Evolutionary conservation across 2,888 invertebrate genomes (phyloP).

Genomic region (Drymonia ruficornis): DNA sequence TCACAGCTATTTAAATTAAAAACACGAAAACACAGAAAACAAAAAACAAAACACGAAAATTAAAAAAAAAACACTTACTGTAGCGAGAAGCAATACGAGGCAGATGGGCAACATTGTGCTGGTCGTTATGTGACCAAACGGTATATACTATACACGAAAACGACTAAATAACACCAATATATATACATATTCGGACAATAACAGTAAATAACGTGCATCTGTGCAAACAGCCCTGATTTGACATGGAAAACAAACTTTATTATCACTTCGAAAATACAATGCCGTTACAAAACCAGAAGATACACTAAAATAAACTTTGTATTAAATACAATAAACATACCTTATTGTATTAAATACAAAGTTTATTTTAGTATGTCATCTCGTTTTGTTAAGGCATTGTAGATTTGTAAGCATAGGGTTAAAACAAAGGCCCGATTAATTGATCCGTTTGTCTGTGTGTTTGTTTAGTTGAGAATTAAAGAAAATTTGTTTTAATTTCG

Average conservation of each 20-base stretch:
- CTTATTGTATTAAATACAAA: constrained; percentile 8
- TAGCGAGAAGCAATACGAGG: constrained; percentile 64
- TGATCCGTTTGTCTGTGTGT: constrained; percentile 54
- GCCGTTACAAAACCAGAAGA: too few species aligned
- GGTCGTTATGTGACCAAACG: constrained; percentile 67
- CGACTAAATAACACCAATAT: constrained; percentile 46
- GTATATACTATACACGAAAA: constrained; percentile 77
- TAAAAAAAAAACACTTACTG: constrained; percentile 58
- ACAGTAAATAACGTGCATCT: constrained; percentile 54
- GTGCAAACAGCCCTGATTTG: constrained; percentile 49
- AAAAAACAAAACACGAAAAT: constrained; percentile 3
- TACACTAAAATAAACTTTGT: too few species aligned
- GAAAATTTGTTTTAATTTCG: constrained; percentile 48
- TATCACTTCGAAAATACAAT: background rate
- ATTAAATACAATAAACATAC: too few species aligned
- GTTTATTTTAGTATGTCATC: constrained; percentile 16
- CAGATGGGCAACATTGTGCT: constrained; percentile 70
- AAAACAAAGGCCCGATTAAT: constrained; percentile 62
- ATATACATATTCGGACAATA: constrained; percentile 64
- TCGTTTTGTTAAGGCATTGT: background rate
- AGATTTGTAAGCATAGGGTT: constrained; percentile 34
- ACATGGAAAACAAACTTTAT: constrained; percentile 22
- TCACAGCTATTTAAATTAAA: too few species aligned
- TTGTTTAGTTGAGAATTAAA: constrained; percentile 42
- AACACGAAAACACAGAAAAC: background rate